A percentile compares a stretch with the other conserved stretches of the same genome.
These are phyloP conservation scores for Lucinisca nassula DNA, from an alignment of 2,888 invertebrate species.

Conservation along the genomic window DNA sequence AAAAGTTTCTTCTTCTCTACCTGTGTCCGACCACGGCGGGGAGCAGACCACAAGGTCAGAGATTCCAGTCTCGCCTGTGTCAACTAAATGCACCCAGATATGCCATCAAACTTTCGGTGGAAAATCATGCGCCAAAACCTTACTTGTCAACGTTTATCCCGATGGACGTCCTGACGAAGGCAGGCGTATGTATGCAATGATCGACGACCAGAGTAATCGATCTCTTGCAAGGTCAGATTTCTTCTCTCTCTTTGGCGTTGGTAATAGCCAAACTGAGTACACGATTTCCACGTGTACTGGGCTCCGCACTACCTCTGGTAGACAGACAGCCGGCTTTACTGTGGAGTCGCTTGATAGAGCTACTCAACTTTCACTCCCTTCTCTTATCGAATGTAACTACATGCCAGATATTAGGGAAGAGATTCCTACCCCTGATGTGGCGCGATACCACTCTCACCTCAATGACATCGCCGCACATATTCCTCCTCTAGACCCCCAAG, in stretches of 20 bases:
- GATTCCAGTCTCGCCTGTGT: neutral
- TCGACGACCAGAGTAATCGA: slow-evolving; percentile 61
- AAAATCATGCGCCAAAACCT: slow-evolving; percentile 51
- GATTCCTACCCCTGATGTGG: slow-evolving; percentile 38
- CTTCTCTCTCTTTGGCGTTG: slow-evolving; percentile 16
- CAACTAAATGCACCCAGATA: slow-evolving; percentile 31
- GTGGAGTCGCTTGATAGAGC: slow-evolving; percentile 42
- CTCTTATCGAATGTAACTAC: slow-evolving; percentile 58
- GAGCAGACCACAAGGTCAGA: neutral
- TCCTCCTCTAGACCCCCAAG: neutral
- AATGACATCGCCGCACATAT: neutral
- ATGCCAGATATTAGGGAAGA: slow-evolving; percentile 36
- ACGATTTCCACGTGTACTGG: neutral
- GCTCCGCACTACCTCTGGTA: neutral
- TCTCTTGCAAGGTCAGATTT: slow-evolving; percentile 39
- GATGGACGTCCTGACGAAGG: neutral
- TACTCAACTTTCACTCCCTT: slow-evolving; percentile 37
- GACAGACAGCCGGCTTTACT: slow-evolving; percentile 31
- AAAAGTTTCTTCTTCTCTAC: neutral
- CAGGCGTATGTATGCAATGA: slow-evolving; percentile 23
- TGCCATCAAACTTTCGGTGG: slow-evolving; percentile 35
- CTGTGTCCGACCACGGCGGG: neutral
- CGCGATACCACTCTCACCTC: slow-evolving; percentile 17
- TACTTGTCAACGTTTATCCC: slow-evolving; percentile 33
- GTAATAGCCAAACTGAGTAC: slow-evolving; percentile 1